These are phyloP conservation scores for Danio rerio DNA, from an alignment of 2,113 vertebrate genomes.

Conservation along the genomic window DNA sequence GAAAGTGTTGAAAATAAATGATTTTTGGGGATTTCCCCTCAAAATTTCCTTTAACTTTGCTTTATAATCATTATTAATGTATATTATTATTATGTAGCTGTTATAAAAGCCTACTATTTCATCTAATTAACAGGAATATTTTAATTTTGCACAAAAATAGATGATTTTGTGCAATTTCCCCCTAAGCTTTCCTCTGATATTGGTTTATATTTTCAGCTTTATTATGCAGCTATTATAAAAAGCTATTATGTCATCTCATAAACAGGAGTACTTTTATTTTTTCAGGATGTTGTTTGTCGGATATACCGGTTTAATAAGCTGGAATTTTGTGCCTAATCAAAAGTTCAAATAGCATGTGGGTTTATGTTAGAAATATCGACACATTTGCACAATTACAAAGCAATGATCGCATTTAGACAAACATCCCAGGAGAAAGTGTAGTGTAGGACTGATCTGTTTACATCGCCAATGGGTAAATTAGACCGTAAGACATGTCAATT, in stretches of 20 bases:
- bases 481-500: not conserved
- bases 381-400: slow-evolving; percentile 4
- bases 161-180: not conserved
- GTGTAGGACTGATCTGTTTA: slow-evolving; percentile 10
- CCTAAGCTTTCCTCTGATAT: not conserved
- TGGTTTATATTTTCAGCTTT: not conserved
- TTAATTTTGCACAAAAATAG: not conserved
- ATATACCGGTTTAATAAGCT: not conserved
- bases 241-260: not conserved
- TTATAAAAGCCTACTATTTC: too few relatives aligned
- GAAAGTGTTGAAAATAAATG: too few relatives aligned
- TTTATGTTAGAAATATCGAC: not conserved
- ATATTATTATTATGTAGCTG: too few relatives aligned
- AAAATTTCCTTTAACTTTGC: too few relatives aligned
- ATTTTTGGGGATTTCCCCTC: too few relatives aligned
- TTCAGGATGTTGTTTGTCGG: not conserved
- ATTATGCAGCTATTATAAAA: not conserved
- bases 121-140: too few relatives aligned
- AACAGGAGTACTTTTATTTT: not conserved
- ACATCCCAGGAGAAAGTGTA: not conserved
- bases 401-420: not conserved
- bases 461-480: not conserved
- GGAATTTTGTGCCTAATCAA: not conserved
- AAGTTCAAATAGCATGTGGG: not conserved
- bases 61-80: too few relatives aligned